phyloP scores from a whole-genome alignment of 2,888 invertebrate species.

The Apeira syringaria region DNA sequence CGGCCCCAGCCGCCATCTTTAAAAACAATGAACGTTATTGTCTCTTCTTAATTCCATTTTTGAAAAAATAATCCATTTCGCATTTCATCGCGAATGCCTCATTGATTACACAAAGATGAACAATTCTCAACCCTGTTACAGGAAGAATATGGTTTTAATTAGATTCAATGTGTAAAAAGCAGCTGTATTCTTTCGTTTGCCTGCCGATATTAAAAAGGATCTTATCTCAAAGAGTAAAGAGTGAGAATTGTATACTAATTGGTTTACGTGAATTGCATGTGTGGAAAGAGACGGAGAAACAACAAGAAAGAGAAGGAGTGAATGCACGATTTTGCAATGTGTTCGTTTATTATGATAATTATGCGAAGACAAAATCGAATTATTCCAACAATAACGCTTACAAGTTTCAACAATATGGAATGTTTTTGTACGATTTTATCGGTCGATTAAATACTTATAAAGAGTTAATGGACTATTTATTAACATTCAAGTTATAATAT shows the following conservation, averaged over 20 bases:
- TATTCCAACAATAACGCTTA: conserved; percentile 35
- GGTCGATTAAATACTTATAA: background rate
- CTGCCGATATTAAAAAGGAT: conserved; percentile 55
- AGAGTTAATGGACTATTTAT: background rate
- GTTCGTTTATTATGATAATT: conserved; percentile 71
- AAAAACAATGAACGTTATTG: conserved; percentile 82
- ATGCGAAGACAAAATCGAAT: conserved; percentile 65
- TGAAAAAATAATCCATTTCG: conserved; percentile 83
- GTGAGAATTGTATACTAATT: conserved; percentile 64
- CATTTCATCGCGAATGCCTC: conserved; percentile 75
- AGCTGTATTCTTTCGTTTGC: conserved; percentile 60
- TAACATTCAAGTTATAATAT: background rate
- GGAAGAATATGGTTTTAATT: conserved; percentile 43
- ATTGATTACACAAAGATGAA: conserved; percentile 52
- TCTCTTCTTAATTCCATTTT: conserved; percentile 83
- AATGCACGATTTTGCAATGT: conserved; percentile 68
- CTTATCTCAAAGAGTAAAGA: conserved; percentile 55
- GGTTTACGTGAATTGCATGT: conserved; percentile 65
- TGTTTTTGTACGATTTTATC: conserved; percentile 16
- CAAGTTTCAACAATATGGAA: conserved; percentile 14
- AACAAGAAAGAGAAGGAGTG: conserved; percentile 49
- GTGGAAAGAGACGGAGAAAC: conserved; percentile 53
- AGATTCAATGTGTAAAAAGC: conserved; percentile 38
- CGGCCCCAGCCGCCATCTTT: conserved; percentile 74
- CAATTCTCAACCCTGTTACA: conserved; percentile 42